These are phyloP conservation scores for Drosophila kohkoa DNA, from an alignment of 1,140 invertebrate genomes.

Conservation along the genomic window DNA sequence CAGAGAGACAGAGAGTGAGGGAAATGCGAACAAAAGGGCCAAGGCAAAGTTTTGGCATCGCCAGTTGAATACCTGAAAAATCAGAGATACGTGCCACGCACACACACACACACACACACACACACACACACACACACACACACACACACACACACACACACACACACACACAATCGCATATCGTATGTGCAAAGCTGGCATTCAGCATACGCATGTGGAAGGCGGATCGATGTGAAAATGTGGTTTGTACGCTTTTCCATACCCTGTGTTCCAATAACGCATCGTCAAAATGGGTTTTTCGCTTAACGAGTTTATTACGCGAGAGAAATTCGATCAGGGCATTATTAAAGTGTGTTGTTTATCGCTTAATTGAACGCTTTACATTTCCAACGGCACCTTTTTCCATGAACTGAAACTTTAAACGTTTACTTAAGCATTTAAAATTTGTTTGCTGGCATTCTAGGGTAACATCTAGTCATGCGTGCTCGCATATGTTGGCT, in stretches of 20 bases:
- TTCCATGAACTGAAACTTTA: too few relatives aligned
- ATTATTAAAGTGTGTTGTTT: not conserved
- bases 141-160: conserved; percentile 24
- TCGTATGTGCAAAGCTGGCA: conserved; percentile 28
- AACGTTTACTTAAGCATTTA: too few relatives aligned
- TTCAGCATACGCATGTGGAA: conserved; percentile 46
- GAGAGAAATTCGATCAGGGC: not conserved
- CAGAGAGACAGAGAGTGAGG: too few relatives aligned
- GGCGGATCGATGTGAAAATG: conserved; percentile 35
- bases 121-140: conserved; percentile 9
- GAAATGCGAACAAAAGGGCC: not conserved
- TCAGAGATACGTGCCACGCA: conserved; percentile 51
- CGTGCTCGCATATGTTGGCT: too few relatives aligned
- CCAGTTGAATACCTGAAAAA: conserved; percentile 47
- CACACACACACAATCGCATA: conserved; percentile 6
- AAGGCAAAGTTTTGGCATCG: conserved; percentile 33
- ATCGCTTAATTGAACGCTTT: too few relatives aligned
- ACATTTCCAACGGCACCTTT: too few relatives aligned
- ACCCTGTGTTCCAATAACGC: conserved; percentile 7
- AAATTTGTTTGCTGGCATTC: too few relatives aligned
- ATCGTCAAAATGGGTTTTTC: conserved; percentile 9
- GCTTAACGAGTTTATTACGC: conserved; percentile 2
- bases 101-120: conserved; percentile 14
- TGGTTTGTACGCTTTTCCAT: conserved; percentile 15
- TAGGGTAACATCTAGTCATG: not conserved